phyloP scores from a whole-genome alignment of 2,797 vertebrate genomes.

The Hoplostethus mediterraneus region DNA sequence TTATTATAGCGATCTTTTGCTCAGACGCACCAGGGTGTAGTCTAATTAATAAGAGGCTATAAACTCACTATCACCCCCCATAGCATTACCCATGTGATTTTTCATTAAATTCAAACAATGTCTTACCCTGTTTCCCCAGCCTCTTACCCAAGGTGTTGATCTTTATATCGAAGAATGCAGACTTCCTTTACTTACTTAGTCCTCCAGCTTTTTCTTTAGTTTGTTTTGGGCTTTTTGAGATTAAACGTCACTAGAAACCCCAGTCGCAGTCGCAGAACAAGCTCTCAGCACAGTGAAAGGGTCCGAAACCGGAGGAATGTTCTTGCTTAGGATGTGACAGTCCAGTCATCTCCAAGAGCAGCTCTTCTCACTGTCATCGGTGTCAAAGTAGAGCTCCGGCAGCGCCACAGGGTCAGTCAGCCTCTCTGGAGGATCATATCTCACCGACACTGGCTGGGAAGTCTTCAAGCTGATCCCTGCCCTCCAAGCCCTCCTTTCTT shows the following conservation, averaged over 20 bases:
- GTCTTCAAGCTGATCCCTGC: conserved; percentile 56
- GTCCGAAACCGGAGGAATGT: conserved; percentile 44
- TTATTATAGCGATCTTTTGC: too few species aligned
- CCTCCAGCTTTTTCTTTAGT: too few species aligned
- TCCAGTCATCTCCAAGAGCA: conserved; percentile 61
- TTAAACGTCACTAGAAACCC: conserved; percentile 32
- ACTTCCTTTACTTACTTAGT: too few species aligned
- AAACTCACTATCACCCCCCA: too few species aligned
- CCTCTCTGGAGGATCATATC: conserved; percentile 35
- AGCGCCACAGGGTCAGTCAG: not conserved
- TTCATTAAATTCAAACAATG: not conserved
- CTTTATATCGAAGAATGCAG: too few species aligned
- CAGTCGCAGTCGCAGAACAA: not conserved
- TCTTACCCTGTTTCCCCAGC: not conserved
- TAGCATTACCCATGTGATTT: too few species aligned
- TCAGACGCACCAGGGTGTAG: too few species aligned
- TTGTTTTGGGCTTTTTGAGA: not conserved
- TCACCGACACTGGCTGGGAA: conserved; percentile 43
- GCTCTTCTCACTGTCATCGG: conserved; percentile 16
- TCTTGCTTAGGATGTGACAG: conserved; percentile 34
- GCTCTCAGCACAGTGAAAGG: conserved; percentile 20
- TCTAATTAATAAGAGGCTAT: too few species aligned
- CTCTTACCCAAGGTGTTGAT: conserved; percentile 21
- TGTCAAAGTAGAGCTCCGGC: conserved; percentile 36
- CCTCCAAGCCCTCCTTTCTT: conserved; percentile 66